A percentile compares a stretch with the other conserved stretches of the same genome.
These are phyloP conservation scores for Pemphigus obesinymphae DNA, from an alignment of 1,140 invertebrate genomes.

Conservation along the genomic window DNA sequence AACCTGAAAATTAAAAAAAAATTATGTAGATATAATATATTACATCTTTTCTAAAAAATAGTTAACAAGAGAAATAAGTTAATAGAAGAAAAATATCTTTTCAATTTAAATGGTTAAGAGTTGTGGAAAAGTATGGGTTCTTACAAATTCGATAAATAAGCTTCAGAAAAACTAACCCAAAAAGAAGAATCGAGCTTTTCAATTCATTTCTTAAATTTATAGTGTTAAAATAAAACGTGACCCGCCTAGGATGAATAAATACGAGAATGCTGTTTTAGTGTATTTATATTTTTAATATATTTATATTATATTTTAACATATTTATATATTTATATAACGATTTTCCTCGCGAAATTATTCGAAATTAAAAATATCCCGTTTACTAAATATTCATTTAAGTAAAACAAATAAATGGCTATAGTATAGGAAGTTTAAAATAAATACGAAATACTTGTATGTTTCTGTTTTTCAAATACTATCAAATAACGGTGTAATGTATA, in stretches of 20 bases:
- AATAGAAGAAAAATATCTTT: not conserved
- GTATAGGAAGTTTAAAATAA: too few relatives aligned
- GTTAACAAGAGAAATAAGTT: not conserved
- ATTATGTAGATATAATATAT: not conserved
- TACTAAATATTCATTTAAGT: constrained; percentile 4
- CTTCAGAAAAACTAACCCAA: not conserved
- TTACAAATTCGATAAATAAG: not conserved
- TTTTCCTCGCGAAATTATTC: not conserved
- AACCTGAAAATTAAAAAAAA: constrained; percentile 60
- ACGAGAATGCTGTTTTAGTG: not conserved
- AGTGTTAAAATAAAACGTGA: constrained; percentile 31
- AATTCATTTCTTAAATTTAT: constrained; percentile 32
- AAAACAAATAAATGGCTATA: not conserved
- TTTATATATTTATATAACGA: constrained; percentile 32
- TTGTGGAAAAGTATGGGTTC: not conserved
- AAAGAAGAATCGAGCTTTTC: constrained; percentile 1
- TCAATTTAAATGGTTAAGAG: not conserved
- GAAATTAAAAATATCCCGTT: constrained; percentile 14
- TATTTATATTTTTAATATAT: too few relatives aligned
- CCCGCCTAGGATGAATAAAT: not conserved
- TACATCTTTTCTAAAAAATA: not conserved
- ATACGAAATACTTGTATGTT: not conserved
- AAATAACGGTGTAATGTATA: too few relatives aligned
- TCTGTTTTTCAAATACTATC: not conserved
- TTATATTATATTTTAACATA: too few relatives aligned